These are phyloP conservation scores for Procavia capensis DNA, from an alignment of 2,113 vertebrate species.

Conservation along the genomic window DNA sequence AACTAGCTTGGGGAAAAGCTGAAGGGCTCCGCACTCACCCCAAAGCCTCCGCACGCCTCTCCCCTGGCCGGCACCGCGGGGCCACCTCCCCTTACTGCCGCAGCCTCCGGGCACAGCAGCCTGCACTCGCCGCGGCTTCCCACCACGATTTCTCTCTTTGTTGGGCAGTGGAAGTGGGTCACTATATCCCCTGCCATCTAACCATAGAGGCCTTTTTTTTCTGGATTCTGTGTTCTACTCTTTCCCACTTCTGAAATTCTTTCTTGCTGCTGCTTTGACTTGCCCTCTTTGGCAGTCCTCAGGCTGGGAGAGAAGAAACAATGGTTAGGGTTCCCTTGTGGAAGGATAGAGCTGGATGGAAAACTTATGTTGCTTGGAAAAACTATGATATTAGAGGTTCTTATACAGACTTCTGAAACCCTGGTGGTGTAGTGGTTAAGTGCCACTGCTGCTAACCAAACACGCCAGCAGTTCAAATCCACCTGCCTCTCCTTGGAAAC, in stretches of 20 bases:
- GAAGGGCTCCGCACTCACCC: not conserved
- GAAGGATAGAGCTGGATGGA: constrained; percentile 9
- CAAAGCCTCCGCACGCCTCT: not conserved
- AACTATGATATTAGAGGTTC: not conserved
- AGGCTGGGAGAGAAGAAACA: not conserved
- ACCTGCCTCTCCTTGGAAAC: no score
- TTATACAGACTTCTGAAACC: not conserved
- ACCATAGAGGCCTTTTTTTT: not conserved
- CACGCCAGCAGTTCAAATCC: no score
- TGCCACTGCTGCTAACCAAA: no score
- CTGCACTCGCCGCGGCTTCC: not conserved
- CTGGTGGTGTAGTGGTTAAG: no score
- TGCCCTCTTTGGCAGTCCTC: not conserved
- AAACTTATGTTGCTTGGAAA: constrained; percentile 33
- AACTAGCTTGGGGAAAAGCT: not conserved
- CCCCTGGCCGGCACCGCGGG: not conserved
- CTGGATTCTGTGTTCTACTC: not conserved
- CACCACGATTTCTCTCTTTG: not conserved
- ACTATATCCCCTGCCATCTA: not conserved
- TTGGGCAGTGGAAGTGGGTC: not conserved
- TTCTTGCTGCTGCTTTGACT: not conserved
- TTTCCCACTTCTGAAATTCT: constrained; percentile 17
- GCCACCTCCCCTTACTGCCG: not conserved
- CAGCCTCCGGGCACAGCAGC: not conserved
- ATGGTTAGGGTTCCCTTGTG: not conserved